Conservation (phyloP, 2,888 invertebrate genomes). For the Prionchulus punctatus region DNA sequence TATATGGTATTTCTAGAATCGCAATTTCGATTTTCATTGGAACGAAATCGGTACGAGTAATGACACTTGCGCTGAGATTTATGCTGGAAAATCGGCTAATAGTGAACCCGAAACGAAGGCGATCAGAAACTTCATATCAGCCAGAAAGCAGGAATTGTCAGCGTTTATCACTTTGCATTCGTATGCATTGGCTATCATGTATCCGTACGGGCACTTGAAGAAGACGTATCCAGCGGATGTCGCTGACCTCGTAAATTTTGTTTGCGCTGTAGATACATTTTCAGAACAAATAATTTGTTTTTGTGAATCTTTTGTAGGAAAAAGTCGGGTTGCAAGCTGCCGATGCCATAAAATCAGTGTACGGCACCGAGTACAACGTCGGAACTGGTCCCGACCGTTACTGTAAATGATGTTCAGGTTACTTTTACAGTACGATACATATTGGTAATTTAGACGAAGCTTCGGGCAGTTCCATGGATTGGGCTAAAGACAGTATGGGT, state of each 20-base stretch:
- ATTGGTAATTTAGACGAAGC: conserved; percentile 19
- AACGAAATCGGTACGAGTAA: conserved; percentile 18
- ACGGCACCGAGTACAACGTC: conserved; percentile 27
- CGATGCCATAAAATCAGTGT: conserved; percentile 23
- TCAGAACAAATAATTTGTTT: too few relatives aligned
- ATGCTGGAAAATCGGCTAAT: conserved; percentile 25
- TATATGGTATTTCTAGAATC: not conserved
- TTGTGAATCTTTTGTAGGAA: conserved; percentile 17
- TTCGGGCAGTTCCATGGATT: conserved; percentile 26
- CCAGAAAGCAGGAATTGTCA: not conserved
- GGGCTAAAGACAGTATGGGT: conserved; percentile 28
- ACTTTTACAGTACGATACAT: not conserved
- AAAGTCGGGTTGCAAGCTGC: conserved; percentile 26
- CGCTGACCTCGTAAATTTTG: conserved; percentile 22
- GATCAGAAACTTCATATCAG: conserved; percentile 23
- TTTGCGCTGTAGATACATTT: too few relatives aligned
- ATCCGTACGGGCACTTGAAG: conserved; percentile 15
- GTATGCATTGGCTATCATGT: conserved; percentile 11
- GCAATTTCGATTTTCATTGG: not conserved
- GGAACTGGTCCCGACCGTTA: conserved; percentile 32
- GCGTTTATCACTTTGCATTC: conserved; percentile 14
- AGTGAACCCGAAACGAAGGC: conserved; percentile 28
- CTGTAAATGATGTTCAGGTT: conserved; percentile 16
- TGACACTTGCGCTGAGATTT: conserved; percentile 29
- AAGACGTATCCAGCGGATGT: conserved; percentile 28